These are phyloP conservation scores for Ptiloglossa arizonensis DNA, from an alignment of 1,140 invertebrate genomes.

Conservation along the genomic window DNA sequence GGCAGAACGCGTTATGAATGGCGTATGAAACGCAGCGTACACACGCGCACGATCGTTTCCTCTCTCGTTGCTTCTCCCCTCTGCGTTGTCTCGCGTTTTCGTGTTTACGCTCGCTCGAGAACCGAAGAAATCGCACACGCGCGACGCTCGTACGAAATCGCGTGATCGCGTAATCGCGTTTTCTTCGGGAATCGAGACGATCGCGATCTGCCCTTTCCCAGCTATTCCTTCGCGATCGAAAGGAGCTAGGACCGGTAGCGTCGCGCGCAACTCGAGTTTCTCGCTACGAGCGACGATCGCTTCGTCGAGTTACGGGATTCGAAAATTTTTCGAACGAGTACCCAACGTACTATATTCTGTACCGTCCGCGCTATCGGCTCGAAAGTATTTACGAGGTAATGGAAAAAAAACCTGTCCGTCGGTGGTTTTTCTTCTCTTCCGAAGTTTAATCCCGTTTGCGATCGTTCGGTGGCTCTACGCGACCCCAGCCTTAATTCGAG, in stretches of 20 bases:
- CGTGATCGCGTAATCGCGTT: no score
- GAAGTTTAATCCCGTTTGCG: slow-evolving; percentile 41
- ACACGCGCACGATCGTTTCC: slow-evolving; percentile 5
- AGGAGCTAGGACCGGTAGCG: no score
- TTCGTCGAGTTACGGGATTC: no score
- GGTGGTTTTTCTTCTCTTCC: slow-evolving; percentile 37
- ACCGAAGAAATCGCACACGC: neutral
- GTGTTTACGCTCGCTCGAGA: slow-evolving; percentile 8
- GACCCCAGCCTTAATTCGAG: slow-evolving; percentile 63
- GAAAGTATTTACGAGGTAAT: slow-evolving; percentile 21
- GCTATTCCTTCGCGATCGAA: no score
- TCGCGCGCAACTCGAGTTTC: no score
- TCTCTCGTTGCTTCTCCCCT: neutral
- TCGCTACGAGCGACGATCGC: no score
- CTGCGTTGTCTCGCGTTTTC: neutral
- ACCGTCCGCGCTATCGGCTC: neutral
- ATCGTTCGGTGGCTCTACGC: slow-evolving; percentile 44
- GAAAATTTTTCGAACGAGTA: no score
- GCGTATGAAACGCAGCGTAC: slow-evolving; percentile 27
- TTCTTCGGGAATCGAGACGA: no score
- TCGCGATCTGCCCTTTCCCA: no score
- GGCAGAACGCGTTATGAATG: slow-evolving; percentile 50
- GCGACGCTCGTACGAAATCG: no score
- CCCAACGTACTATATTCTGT: no score
- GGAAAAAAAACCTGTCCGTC: slow-evolving; percentile 19